phyloP scores from a whole-genome alignment of 1,140 invertebrate genomes.

The Eumeta japonica region DNA sequence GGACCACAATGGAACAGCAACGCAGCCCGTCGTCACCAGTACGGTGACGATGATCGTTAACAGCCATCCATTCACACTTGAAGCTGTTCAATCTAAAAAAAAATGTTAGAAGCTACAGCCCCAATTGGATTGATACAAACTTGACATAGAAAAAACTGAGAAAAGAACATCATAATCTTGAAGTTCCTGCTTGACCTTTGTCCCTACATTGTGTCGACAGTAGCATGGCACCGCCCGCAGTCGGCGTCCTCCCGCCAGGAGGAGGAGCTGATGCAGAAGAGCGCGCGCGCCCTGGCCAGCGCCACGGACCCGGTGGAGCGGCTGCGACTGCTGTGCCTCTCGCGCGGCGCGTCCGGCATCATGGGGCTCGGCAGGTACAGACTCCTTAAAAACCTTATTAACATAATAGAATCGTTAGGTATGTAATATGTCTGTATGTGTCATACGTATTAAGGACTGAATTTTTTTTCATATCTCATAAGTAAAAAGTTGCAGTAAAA shows the following conservation, averaged over 20 bases:
- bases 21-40: no score
- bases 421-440: not conserved
- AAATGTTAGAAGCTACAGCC: no score
- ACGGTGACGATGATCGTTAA: no score
- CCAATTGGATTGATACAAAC: no score
- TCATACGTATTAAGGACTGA: not conserved
- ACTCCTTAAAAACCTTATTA: not conserved
- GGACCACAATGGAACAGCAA: no score
- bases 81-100: no score
- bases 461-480: not conserved
- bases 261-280: conserved; percentile 78
- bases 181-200: no score
- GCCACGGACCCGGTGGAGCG: conserved; percentile 81
- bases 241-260: conserved; percentile 76
- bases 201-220: conserved; percentile 16
- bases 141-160: no score
- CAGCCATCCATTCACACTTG: no score
- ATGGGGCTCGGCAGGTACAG: conserved; percentile 81
- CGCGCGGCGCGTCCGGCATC: conserved; percentile 85
- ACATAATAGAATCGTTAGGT: not conserved
- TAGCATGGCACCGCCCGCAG: conserved; percentile 66
- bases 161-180: no score
- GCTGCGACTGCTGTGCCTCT: conserved; percentile 78
- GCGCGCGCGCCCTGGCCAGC: conserved; percentile 59
- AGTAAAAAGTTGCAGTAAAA: no score